phyloP scores from a whole-genome alignment of 1,140 invertebrate species.

The Ptiloglossa arizonensis region DNA sequence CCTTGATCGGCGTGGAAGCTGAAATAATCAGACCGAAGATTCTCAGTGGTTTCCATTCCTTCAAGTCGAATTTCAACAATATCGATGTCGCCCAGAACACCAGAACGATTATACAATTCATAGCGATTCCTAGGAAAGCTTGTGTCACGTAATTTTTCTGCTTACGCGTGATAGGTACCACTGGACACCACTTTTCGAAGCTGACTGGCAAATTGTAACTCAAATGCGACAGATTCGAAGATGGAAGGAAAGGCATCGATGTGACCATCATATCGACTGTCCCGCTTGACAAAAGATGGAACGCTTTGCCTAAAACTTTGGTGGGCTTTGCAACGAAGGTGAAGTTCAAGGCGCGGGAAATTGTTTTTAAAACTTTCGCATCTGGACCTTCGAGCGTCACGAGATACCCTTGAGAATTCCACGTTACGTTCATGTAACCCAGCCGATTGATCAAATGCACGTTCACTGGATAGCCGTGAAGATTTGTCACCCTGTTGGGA shows the following conservation, averaged over 20 bases:
- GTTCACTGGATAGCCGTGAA: slow-evolving; percentile 18
- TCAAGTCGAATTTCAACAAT: not conserved
- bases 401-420: not conserved
- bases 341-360: slow-evolving; percentile 27
- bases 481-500: slow-evolving; percentile 28
- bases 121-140: not conserved
- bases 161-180: not conserved
- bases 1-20: not conserved
- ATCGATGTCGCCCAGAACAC: not conserved
- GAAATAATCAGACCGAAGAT: slow-evolving; percentile 12
- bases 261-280: not conserved
- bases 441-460: not conserved
- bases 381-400: not conserved
- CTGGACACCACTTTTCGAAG: slow-evolving; percentile 20
- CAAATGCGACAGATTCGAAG: rapidly evolving
- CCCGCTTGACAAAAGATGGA: too few relatives aligned
- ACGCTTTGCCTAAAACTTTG: too few relatives aligned
- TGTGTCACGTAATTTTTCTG: rapidly evolving
- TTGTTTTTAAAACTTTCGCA: not conserved
- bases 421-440: not conserved
- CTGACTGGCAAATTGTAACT: not conserved
- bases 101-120: not conserved
- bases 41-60: slow-evolving; percentile 9
- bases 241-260: not conserved
- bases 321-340: not conserved